phyloP scores from a whole-genome alignment of 2,888 invertebrate genomes.

The Lasioglossum pauxillum region DNA sequence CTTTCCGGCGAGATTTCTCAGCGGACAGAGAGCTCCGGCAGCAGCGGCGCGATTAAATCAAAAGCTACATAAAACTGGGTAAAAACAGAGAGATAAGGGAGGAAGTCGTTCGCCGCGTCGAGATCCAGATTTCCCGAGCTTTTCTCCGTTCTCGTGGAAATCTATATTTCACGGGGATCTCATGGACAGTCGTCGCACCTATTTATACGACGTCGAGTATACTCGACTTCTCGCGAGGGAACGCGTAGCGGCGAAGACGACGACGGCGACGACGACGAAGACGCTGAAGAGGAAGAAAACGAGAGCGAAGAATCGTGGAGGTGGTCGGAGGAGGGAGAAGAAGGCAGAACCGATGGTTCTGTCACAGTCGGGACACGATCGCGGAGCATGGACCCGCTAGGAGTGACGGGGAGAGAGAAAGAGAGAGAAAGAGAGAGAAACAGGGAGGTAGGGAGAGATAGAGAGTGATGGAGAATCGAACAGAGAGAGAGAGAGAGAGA shows the following conservation, averaged over 20 bases:
- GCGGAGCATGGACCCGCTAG: conserved; percentile 72
- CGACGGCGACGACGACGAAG: conserved; percentile 17
- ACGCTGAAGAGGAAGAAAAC: conserved; percentile 36
- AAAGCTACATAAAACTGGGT: neutral
- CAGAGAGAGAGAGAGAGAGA: conserved; percentile 41
- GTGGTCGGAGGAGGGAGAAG: conserved; percentile 30
- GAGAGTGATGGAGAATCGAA: conserved; percentile 55
- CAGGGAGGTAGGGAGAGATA: conserved; percentile 49
- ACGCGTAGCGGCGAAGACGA: conserved; percentile 48
- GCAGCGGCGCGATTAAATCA: neutral
- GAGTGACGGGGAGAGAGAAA: conserved; percentile 40
- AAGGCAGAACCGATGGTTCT: conserved; percentile 56
- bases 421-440: neutral
- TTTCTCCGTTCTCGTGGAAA: conserved; percentile 38
- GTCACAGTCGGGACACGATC: conserved; percentile 77
- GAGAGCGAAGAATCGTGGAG: conserved; percentile 43
- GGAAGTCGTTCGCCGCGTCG: conserved; percentile 13
- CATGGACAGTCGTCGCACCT: conserved; percentile 48
- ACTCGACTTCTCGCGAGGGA: conserved; percentile 45
- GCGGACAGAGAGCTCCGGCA: neutral
- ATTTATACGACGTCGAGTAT: conserved; percentile 51
- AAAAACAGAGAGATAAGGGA: neutral
- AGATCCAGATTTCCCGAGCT: conserved; percentile 29
- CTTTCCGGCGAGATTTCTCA: neutral
- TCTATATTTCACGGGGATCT: conserved; percentile 60